Base-by-base conservation (phyloP, 2,888 invertebrate genomes). In the Chesias legatella region DNA sequence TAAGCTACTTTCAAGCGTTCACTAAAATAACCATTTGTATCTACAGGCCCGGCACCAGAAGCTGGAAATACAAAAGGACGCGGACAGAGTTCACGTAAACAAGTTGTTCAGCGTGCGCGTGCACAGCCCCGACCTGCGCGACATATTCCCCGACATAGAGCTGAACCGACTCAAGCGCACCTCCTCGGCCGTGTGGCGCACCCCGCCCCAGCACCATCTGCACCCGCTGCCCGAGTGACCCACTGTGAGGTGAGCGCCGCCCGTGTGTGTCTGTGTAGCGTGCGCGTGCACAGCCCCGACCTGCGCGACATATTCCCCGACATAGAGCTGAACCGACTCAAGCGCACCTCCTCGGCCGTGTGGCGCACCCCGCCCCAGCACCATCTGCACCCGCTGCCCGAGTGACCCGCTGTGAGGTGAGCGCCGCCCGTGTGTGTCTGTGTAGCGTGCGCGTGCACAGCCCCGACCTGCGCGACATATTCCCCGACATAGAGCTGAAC, bases 131-230 rank as follows among this genome's bases (percentile, higher is more conserved):
- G 92, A 94, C 86, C 82, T 94, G 45, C 77, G 88, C 39, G 89
- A 90, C 47, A 90, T 94, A 31, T 94, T 94, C 84, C 91, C 92
- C 23, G 77, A 80, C 46, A 92, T 94, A 51, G 92, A 92, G 72
- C 89, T 91, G 32, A 82, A 81, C 30, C 84, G 90, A 25, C 80
- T 94, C 58, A 91, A 92, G 70, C 88, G 94, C 26, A 93, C 93
- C 24, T 94, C 94, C 0, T 93, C 93, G 59, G 94, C 93, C 26
- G 89, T 92, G 36, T 94, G 94, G 94, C 90, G 91, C n/a, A n/a
- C n/a, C n/a, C n/a, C n/a, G n/a, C n/a, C n/a, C n/a, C n/a, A n/a
- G n/a, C n/a, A n/a, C n/a, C n/a, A n/a, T n/a, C n/a, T n/a, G n/a
- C n/a, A n/a, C n/a, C n/a, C n/a, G n/a, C n/a, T n/a, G n/a, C n/a